phyloP scores from a whole-genome alignment of 2,888 invertebrate genomes.

The Synergus itoensis region DNA sequence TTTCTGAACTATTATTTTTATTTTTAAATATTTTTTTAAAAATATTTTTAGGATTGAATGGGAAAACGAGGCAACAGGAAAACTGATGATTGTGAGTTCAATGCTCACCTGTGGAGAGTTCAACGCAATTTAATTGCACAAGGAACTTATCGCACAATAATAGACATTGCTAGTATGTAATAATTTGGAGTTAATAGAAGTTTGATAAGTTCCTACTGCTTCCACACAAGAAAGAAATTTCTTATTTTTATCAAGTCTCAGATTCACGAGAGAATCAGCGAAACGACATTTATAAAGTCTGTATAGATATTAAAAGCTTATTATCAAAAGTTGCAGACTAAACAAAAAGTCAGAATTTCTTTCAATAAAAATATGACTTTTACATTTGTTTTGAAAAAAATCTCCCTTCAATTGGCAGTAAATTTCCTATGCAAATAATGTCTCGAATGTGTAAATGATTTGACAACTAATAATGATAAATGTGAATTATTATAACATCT shows the following conservation, averaged over 20 bases:
- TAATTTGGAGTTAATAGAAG: too few relatives aligned
- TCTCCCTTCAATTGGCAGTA: not conserved
- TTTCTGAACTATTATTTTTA: too few relatives aligned
- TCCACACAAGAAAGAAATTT: too few relatives aligned
- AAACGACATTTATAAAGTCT: not conserved
- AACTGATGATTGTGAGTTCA: not conserved
- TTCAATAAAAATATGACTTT: not conserved
- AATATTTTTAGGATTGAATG: not conserved
- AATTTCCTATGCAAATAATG: not conserved
- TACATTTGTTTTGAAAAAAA: not conserved
- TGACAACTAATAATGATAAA: not conserved
- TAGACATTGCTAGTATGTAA: too few relatives aligned
- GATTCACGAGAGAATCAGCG: not conserved
- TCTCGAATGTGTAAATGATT: not conserved
- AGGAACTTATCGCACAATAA: not conserved
- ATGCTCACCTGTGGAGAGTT: conserved; percentile 7
- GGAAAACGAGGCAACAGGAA: not conserved
- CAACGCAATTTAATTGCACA: not conserved
- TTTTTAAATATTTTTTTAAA: too few relatives aligned
- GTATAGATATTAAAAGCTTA: too few relatives aligned
- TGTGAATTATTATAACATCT: not conserved
- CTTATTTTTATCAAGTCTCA: not conserved
- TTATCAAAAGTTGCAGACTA: conserved; percentile 21
- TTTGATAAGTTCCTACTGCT: too few relatives aligned
- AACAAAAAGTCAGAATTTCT: not conserved